Conservation (phyloP, 2,888 invertebrate species). For the Orgyia antiqua region DNA sequence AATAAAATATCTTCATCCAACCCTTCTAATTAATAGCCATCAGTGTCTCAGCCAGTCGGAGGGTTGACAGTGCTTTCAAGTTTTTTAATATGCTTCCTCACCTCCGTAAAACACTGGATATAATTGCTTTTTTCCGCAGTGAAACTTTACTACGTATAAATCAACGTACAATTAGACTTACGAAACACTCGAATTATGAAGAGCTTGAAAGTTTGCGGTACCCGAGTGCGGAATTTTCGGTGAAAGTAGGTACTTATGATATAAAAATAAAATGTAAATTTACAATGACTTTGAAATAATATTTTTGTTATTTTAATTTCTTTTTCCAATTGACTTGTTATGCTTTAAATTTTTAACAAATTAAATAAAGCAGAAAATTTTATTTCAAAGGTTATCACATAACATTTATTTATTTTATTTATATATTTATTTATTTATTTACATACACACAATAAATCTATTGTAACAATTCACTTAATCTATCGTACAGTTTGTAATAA, state of each 20-base stretch:
- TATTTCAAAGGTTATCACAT: no score
- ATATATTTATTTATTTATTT: no score
- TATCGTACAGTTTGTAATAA: no score
- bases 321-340: no score
- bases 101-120: slow-evolving; percentile 68
- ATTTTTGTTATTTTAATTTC: no score
- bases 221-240: slow-evolving; percentile 4
- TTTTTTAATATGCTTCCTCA: slow-evolving; percentile 77
- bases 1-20: slow-evolving; percentile 74
- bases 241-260: slow-evolving; percentile 2
- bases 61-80: slow-evolving; percentile 71
- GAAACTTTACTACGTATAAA: slow-evolving; percentile 49
- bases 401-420: neutral
- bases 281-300: no score
- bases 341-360: no score
- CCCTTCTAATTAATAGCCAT: slow-evolving; percentile 78
- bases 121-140: slow-evolving; percentile 69
- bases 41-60: slow-evolving; percentile 72
- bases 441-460: no score
- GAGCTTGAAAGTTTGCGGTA: slow-evolving; percentile 7
- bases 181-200: slow-evolving; percentile 10
- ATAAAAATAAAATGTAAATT: neutral
- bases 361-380: no score
- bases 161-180: slow-evolving; percentile 25
- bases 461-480: no score